Percentiles rank a stretch among this genome's conserved stretches.
Evolutionary conservation across 2,113 vertebrate genomes (phyloP).

Genomic region (Pavo muticus): DNA sequence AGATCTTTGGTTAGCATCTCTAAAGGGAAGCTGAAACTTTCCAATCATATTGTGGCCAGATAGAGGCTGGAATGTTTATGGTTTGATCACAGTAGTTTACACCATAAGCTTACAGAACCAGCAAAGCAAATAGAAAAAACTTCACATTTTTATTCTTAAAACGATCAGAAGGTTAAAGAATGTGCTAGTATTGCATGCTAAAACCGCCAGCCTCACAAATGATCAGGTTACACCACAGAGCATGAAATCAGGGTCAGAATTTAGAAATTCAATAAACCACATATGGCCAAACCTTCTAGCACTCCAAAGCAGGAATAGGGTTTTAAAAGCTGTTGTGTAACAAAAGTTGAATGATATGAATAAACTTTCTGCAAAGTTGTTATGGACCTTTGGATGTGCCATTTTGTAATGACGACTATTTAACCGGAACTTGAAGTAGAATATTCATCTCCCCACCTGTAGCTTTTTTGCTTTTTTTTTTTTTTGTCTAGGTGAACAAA

Average conservation of each 20-base stretch:
- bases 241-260: neutral
- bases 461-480: neutral
- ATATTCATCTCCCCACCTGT: neutral
- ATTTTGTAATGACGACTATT: neutral
- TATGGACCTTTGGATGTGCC: neutral
- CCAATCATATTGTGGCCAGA: neutral
- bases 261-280: neutral
- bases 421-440: neutral
- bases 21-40: neutral
- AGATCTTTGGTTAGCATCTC: neutral
- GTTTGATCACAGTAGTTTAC: neutral
- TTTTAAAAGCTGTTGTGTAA: neutral
- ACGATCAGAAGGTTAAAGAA: neutral
- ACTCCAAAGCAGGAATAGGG: neutral
- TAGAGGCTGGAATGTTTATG: neutral
- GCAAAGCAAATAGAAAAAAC: neutral
- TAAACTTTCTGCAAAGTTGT: neutral
- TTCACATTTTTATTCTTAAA: neutral
- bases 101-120: neutral
- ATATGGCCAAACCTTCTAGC: neutral
- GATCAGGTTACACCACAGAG: neutral
- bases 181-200: neutral
- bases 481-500: neutral
- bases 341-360: neutral
- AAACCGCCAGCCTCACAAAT: neutral